Base-by-base conservation (phyloP, 2,888 invertebrate species). In the Gordius sp. region DNA sequence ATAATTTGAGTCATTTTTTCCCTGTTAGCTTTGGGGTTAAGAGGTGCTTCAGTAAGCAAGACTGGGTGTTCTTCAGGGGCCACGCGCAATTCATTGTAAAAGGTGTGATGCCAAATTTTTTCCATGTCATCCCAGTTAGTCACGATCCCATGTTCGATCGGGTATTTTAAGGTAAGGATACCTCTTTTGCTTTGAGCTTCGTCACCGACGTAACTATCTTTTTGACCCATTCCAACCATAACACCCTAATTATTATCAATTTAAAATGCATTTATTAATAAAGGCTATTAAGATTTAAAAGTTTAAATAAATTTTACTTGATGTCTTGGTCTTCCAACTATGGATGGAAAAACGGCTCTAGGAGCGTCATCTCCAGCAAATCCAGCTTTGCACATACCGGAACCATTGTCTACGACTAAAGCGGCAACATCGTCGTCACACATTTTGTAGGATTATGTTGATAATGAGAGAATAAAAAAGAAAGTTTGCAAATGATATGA, bases 61-160 rank as follows among this genome's bases (percentile, higher is more conserved):
- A 85, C 83, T 59, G 85, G 85, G 71, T 86, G 85, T 72, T 85
- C 85, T 72, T 86, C 85, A 61, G 87, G 86, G 58, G 86, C 86
- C 57, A 87, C 86, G 72, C 87, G 79, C 68, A 89, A 77, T 72
- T 87, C 85, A 70, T 89, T 87, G 80, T 89, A 89, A 79, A 87
- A 87, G 68, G 87, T 86, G 76, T 89, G 87, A 72, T 89, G 87
- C 87, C 87, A 89, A 75, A 89, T 87, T 74, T 89, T 86, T 74
- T 87, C 87, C 87, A 89, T 87, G 68, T 86, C 86, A 68, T 87
- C 86, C 87, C 87, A 87, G 77, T 87, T 86, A 72, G 86, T 87
- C 68, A 87, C 83, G 73, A 87, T 86, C 66, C 86, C 86, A 74
- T 87, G 86, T 72, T 87, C 86, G 71, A 87, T 86, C 67, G 86